Evolutionary conservation across 2,888 invertebrate species (phyloP), one percentile per base, ranked within the genome.

Genomic region (Brenthis ino): DNA sequence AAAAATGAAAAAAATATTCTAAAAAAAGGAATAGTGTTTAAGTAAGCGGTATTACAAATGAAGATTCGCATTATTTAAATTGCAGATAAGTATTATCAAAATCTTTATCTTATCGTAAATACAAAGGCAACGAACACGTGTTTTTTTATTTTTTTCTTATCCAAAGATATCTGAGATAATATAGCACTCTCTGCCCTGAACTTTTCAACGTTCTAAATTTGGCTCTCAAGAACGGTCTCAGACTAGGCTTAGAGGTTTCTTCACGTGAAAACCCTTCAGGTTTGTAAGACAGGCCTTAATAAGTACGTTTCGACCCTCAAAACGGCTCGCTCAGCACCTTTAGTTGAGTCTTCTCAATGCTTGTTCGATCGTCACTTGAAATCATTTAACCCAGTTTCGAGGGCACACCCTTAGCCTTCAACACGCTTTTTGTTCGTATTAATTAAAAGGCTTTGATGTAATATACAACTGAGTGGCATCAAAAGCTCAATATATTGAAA

Each of bases 251-350:
- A 65, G 68, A 63, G 72, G 71, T 72, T 66, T 70, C 72, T 71
- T 72, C 69, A 72, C 70, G 74, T 72, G 75, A 74, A 75, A 76
- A 71, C 75, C 61, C 75, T 72, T 76, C 73, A 73, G 73, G 76
- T 74, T 73, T 71, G 73, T 73, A 73, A 72, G 76, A 67, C 75
- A 70, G 70, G 74, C 72, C 70, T 75, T 75, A 67, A 67, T 72
- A 71, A 76, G 75, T 71, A 71, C 68, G 70, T 74, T 70, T 69
- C 70, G 70, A 68, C 68, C 70, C 65, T 67, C 70, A 67, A 67
- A 71, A 55, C 66, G 70, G 68, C 72, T 71, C 57, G 68, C 71
- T 71, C 72, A 72, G 72, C 74, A 75, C 75, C 75, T 74, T 43
- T 65, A 53, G 72, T 66, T 68, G 67, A 74, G 74, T 47, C 71